Conservation (phyloP, 2,113 vertebrate species). For the Hemicordylus capensis region DNA sequence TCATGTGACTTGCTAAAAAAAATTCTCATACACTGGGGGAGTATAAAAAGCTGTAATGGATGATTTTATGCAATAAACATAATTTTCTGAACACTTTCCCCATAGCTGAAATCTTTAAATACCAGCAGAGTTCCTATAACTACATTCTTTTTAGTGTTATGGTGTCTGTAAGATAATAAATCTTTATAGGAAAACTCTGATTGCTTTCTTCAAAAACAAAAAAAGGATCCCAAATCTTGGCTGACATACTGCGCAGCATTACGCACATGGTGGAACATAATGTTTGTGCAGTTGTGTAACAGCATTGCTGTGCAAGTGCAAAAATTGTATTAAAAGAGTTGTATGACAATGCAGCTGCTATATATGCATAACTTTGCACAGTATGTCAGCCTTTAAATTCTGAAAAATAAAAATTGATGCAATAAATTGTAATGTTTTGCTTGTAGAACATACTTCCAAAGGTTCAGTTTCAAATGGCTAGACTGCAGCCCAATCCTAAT, state of each 20-base stretch:
- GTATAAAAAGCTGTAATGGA: constrained; percentile 52
- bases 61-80: constrained; percentile 78
- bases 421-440: constrained; percentile 66
- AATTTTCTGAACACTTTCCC: constrained; percentile 41
- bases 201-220: constrained; percentile 51
- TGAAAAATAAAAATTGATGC: constrained; percentile 62
- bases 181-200: constrained; percentile 45
- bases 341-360: no score
- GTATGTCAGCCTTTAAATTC: no score
- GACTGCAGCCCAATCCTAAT: neutral
- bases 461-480: constrained; percentile 26
- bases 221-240: constrained; percentile 49
- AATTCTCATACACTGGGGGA: constrained; percentile 36
- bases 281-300: no score
- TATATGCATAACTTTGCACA: no score
- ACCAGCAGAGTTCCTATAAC: constrained; percentile 54
- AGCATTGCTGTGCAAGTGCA: no score
- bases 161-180: constrained; percentile 49
- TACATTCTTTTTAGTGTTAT: constrained; percentile 45
- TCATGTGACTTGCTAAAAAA: constrained; percentile 52
- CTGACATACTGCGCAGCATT: no score
- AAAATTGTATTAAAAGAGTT: no score
- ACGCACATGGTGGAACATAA: no score
- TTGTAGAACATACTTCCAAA: constrained; percentile 45
- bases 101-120: constrained; percentile 46